These are phyloP conservation scores for Ochotona princeps DNA, from an alignment of 2,113 vertebrate genomes.

Conservation along the genomic window DNA sequence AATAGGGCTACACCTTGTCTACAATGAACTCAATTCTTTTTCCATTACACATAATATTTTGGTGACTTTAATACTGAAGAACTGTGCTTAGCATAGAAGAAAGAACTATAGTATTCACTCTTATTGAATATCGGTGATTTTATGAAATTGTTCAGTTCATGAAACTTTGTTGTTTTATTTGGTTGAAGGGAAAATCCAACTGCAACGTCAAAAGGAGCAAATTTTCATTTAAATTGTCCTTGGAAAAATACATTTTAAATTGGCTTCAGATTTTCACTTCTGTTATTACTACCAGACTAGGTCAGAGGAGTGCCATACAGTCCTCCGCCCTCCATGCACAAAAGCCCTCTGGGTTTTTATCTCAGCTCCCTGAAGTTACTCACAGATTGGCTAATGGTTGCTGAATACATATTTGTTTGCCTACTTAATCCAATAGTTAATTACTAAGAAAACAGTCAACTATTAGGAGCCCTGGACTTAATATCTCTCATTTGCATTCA, in stretches of 20 bases:
- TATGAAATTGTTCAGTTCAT: background rate
- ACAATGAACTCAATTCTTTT: background rate
- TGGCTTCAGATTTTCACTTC: background rate
- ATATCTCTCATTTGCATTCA: constrained; percentile 54
- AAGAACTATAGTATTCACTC: background rate
- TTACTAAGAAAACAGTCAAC: constrained; percentile 32
- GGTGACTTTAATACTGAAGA: background rate
- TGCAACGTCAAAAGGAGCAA: constrained; percentile 9
- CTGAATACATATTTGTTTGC: constrained; percentile 28
- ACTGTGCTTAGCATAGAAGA: background rate
- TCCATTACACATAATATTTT: background rate
- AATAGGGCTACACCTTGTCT: background rate
- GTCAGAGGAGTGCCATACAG: background rate
- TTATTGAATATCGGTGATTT: constrained; percentile 6
- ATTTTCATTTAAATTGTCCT: constrained; percentile 33
- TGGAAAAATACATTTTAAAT: constrained; percentile 36
- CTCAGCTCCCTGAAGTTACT: background rate
- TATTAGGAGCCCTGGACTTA: constrained; percentile 51
- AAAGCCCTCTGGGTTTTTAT: constrained; percentile 10
- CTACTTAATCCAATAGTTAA: constrained; percentile 44
- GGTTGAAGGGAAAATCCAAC: constrained; percentile 5
- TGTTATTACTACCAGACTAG: background rate
- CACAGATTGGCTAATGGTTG: background rate
- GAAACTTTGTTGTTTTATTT: constrained; percentile 23
- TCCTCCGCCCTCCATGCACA: background rate